Percentiles rank a stretch among this genome's conserved stretches.
phyloP scores from a whole-genome alignment of 1,140 invertebrate genomes.

The Tetramorium parvispinum region DNA sequence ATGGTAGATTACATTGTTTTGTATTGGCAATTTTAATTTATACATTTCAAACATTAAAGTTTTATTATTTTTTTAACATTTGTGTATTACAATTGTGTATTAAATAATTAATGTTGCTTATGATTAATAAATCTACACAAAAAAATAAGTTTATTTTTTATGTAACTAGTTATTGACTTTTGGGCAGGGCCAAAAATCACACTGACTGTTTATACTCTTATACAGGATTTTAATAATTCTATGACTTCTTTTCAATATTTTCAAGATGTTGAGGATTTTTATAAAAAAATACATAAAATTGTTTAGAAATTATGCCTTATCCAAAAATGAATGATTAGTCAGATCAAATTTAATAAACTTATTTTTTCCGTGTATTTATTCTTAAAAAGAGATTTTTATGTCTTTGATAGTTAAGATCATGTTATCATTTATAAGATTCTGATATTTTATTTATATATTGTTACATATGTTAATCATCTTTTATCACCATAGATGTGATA shows the following conservation, averaged over 20 bases:
- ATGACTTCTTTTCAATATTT: too few relatives aligned
- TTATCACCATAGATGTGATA: not conserved
- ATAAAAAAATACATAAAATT: too few relatives aligned
- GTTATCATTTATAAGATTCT: not conserved
- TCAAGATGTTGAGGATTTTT: too few relatives aligned
- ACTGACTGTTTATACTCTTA: too few relatives aligned
- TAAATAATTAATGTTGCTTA: not conserved
- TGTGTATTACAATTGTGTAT: not conserved
- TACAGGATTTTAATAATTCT: too few relatives aligned
- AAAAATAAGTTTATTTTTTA: too few relatives aligned
- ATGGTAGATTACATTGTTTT: not conserved
- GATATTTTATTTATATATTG: not conserved
- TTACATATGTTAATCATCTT: conserved; percentile 4
- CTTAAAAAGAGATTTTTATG: not conserved
- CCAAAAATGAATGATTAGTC: too few relatives aligned
- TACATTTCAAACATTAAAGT: not conserved
- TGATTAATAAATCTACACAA: not conserved
- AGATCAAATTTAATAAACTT: too few relatives aligned
- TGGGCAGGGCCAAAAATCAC: too few relatives aligned
- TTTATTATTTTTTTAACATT: not conserved
- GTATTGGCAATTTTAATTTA: not conserved
- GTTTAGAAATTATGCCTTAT: too few relatives aligned
- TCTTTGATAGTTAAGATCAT: not conserved
- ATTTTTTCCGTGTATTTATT: not conserved
- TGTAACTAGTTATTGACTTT: too few relatives aligned